Conservation (phyloP, 2,888 invertebrate species). For the Cheilosia variabilis region DNA sequence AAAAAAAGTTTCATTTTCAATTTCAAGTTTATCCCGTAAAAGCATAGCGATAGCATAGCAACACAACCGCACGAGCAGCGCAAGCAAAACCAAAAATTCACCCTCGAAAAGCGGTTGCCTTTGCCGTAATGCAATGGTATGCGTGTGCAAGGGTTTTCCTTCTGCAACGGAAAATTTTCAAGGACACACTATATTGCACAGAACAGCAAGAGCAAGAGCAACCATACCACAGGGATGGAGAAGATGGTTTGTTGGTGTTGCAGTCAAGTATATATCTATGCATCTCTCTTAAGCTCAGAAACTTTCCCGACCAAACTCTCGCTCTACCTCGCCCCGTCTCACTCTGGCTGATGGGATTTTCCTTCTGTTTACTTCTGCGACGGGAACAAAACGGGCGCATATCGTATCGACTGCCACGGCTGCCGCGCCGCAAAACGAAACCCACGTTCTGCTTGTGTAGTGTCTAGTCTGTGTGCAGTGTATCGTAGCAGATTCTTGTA, state of each 20-base stretch:
- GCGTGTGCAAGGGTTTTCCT: constrained; percentile 61
- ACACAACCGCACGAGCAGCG: constrained; percentile 14
- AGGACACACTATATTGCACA: constrained; percentile 36
- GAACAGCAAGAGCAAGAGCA: constrained; percentile 2
- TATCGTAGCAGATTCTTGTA: constrained; percentile 68
- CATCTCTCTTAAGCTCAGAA: constrained; percentile 47
- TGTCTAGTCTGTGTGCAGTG: constrained; percentile 25
- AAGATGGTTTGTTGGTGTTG: constrained; percentile 31
- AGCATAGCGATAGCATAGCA: not conserved
- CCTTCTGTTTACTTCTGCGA: constrained; percentile 18
- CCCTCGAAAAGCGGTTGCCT: not conserved
- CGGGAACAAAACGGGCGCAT: constrained; percentile 27
- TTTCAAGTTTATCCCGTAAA: constrained; percentile 72
- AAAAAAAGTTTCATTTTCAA: constrained; percentile 71
- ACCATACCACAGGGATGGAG: constrained; percentile 45
- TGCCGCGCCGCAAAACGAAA: constrained; percentile 42
- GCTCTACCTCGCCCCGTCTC: constrained; percentile 28
- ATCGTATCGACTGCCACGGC: constrained; percentile 34
- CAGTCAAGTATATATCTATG: constrained; percentile 13
- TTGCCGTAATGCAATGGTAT: constrained; percentile 9
- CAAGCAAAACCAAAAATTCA: constrained; percentile 23
- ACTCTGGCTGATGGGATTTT: constrained; percentile 18
- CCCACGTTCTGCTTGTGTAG: constrained; percentile 46
- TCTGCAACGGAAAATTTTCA: constrained; percentile 72
- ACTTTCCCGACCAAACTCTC: constrained; percentile 4